A percentile compares a stretch with the other conserved stretches of the same genome.
Conservation (phyloP, 2,113 vertebrate species). For the Porphyrio hochstetteri region DNA sequence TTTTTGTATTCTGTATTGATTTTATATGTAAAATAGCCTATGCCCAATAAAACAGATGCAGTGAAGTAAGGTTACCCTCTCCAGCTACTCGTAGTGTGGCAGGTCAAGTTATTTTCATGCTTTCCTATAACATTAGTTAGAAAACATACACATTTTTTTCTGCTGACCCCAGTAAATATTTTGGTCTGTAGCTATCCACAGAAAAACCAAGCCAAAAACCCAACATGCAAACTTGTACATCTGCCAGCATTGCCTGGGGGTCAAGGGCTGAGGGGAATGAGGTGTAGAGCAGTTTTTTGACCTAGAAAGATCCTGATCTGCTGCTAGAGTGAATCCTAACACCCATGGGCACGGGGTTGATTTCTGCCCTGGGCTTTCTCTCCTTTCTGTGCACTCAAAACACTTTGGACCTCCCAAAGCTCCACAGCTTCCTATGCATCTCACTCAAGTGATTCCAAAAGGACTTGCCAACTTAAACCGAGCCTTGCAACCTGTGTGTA, state of each 20-base stretch:
- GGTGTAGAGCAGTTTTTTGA: neutral
- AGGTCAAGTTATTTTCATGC: neutral
- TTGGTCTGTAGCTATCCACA: neutral
- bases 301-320: neutral
- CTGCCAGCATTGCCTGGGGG: neutral
- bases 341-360: rapidly evolving
- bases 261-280: neutral
- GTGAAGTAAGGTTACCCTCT: conserved; percentile 45
- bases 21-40: conserved; percentile 67
- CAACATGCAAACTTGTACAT: neutral
- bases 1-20: conserved; percentile 70
- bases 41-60: conserved; percentile 64
- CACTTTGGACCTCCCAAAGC: neutral
- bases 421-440: neutral
- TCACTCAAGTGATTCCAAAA: neutral
- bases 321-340: neutral
- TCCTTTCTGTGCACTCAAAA: neutral
- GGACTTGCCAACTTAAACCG: neutral
- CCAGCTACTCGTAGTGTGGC: neutral
- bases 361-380: neutral
- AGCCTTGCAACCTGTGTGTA: neutral
- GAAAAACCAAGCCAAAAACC: neutral
- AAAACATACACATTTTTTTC: neutral
- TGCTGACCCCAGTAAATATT: neutral
- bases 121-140: neutral